Evolutionary conservation across 2,888 invertebrate species (phyloP).

Genomic region (Chaitophorus viminalis): DNA sequence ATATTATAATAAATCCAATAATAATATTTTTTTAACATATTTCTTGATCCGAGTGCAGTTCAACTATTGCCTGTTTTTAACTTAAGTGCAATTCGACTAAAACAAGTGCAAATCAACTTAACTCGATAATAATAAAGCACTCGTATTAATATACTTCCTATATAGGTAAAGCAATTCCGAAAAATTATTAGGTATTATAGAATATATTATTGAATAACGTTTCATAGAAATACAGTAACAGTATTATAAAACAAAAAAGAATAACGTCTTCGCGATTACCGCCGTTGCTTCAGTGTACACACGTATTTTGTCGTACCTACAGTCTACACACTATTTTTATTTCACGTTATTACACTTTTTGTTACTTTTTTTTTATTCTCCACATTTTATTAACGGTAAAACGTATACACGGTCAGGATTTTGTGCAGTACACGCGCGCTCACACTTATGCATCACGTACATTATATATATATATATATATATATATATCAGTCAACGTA

Average conservation of each 20-base stretch:
- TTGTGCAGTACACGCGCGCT: neutral
- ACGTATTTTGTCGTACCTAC: neutral
- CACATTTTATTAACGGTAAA: conserved; percentile 22
- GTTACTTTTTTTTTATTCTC: neutral
- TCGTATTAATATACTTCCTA: no score
- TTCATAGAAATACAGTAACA: neutral
- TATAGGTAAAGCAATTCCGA: neutral
- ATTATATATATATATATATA: no score
- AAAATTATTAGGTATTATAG: neutral
- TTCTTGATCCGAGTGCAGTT: no score
- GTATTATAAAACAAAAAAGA: neutral
- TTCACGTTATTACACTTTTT: neutral
- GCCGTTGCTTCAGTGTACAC: neutral
- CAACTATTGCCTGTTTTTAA: no score
- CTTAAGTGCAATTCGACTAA: no score
- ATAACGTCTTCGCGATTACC: neutral
- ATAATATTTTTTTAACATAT: no score
- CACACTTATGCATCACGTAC: neutral
- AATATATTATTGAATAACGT: neutral
- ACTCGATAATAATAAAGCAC: no score
- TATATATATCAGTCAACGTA: no score
- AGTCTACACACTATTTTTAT: neutral
- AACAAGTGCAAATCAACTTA: no score
- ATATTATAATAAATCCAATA: no score
- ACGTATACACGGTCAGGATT: neutral